phyloP scores from a whole-genome alignment of 2,888 invertebrate species.

The Drosophila prostipennis region DNA sequence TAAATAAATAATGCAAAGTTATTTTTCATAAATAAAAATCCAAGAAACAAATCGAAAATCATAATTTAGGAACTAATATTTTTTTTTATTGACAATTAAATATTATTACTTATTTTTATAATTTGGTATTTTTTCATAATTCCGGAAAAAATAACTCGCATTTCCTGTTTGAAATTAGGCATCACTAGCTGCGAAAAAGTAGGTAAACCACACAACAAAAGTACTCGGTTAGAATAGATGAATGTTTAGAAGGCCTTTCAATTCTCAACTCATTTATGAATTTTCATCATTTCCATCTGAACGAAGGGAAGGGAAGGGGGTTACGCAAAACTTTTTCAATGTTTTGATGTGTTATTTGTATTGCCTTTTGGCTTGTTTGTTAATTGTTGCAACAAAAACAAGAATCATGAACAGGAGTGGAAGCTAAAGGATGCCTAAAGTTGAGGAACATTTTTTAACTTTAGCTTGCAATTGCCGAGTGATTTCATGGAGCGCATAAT shows the following conservation, averaged over 20 bases:
- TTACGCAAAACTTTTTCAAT: constrained; percentile 68
- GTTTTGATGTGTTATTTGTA: constrained; percentile 74
- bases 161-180: background rate
- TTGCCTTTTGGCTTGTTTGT: constrained; percentile 71
- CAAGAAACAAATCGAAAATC: too few relatives aligned
- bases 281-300: constrained; percentile 69
- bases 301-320: background rate
- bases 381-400: constrained; percentile 71
- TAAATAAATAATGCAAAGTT: too few relatives aligned
- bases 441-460: constrained; percentile 57
- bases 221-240: constrained; percentile 3
- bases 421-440: constrained; percentile 48
- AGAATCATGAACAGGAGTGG: constrained; percentile 33
- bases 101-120: too few relatives aligned
- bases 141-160: too few relatives aligned
- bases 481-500: constrained; percentile 78
- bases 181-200: background rate
- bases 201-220: background rate
- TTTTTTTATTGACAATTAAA: too few relatives aligned
- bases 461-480: constrained; percentile 65
- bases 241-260: constrained; percentile 24
- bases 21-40: too few relatives aligned
- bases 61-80: too few relatives aligned
- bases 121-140: too few relatives aligned
- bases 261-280: constrained; percentile 63